These are phyloP conservation scores for Polydrusus tereticollis DNA, from an alignment of 2,888 invertebrate species.

Conservation along the genomic window DNA sequence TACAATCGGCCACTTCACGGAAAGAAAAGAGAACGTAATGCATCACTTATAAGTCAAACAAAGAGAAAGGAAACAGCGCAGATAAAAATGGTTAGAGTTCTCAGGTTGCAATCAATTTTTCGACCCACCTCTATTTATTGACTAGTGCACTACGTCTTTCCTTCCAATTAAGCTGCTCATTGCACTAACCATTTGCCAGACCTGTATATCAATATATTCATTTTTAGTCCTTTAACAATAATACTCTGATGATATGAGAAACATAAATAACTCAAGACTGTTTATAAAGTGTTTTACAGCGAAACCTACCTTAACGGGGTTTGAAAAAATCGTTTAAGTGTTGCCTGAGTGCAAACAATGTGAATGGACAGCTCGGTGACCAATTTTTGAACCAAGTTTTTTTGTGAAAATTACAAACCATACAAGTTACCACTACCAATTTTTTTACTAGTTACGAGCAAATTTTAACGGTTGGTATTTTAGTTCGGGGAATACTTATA, in stretches of 20 bases:
- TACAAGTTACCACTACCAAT: constrained; percentile 49
- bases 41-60: too few species aligned
- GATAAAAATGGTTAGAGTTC: too few species aligned
- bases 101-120: too few species aligned
- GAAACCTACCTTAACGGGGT: constrained; percentile 31
- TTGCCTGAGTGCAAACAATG: constrained; percentile 86
- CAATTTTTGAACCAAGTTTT: constrained; percentile 27
- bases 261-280: constrained; percentile 6
- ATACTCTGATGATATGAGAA: constrained; percentile 42
- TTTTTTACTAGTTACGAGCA: background rate
- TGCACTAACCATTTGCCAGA: too few species aligned
- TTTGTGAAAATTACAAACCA: constrained; percentile 40
- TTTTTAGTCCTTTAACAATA: constrained; percentile 27
- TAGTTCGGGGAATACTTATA: background rate
- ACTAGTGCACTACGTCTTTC: too few species aligned
- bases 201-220: constrained; percentile 6
- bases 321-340: constrained; percentile 36
- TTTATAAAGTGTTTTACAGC: constrained; percentile 6
- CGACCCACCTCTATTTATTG: too few species aligned
- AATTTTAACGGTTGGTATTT: constrained; percentile 15
- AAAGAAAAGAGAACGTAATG: too few species aligned
- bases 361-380: constrained; percentile 77
- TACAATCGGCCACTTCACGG: too few species aligned
- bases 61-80: too few species aligned
- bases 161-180: too few species aligned